Base-by-base conservation (phyloP, 92 coral and sea anemone genomes). In the Porites evermanni region DNA sequence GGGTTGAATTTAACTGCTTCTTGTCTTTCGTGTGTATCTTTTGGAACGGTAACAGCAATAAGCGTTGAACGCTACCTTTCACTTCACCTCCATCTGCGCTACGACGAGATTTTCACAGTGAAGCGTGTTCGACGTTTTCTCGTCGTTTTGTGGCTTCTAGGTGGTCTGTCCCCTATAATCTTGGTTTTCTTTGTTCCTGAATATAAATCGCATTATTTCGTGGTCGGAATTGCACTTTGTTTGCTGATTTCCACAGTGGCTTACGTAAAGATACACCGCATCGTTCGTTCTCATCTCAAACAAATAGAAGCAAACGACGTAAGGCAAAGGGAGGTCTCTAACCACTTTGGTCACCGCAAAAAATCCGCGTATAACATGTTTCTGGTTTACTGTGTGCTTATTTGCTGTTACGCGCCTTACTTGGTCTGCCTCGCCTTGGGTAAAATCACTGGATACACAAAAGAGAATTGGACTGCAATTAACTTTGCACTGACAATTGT, bases 61-160 rank as follows among this genome's bases (percentile, higher is more conserved):
- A 83, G 87, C 13, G 21, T 83, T 51, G 87, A 83, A 64, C 87
- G 87, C 26, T 83, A 63, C 23, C 64, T 83, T 13, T 61, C 87
- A 24, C 87, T 83, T 10, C 73, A 71, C 8, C 73, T 83, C 14
- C 87, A 83, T 21, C 50, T 83, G 1, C 87, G 87, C 12, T 83
- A 72, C 87, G 72, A 83, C 14, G 87, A 72, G 29, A n/a, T 83
- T 12, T 9, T 83, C 61, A 83, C 87, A 11, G 17, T 23, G 71
- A 74, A 61, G 8, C 73, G 87, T 53, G 87, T 64, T 8, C 64
- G 87, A 8, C 59, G 70, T 59, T 73, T 83, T 64, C 87, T 83
- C 65, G 73, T 64, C 32, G 23, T 63, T 64, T 65, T 75, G 10
- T 83, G 87, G 87, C 54, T 74, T 8, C 64, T 64, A 14, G 71